Percentiles rank a stretch among this genome's conserved stretches.
Evolutionary conservation across 1,140 invertebrate species (phyloP).

Genomic region (Rhyzopertha dominica): DNA sequence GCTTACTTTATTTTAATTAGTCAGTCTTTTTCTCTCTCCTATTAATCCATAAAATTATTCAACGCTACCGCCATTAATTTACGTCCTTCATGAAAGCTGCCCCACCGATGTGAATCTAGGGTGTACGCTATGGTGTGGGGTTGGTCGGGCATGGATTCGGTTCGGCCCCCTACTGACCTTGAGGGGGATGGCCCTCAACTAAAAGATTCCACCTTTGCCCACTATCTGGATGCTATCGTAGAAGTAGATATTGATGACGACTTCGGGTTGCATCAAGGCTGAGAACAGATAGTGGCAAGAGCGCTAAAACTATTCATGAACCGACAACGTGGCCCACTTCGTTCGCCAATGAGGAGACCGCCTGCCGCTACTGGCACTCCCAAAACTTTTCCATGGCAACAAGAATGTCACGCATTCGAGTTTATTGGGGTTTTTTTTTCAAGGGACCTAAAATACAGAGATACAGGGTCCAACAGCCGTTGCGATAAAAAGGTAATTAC

Average conservation of each 20-base stretch:
- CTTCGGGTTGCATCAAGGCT: slow-evolving; percentile 4
- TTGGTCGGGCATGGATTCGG: slow-evolving; percentile 1
- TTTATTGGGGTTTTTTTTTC: too few species aligned
- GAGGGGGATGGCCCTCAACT: too few species aligned
- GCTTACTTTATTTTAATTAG: slow-evolving; percentile 27
- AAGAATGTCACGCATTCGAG: too few species aligned
- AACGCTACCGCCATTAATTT: background rate
- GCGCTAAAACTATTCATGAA: slow-evolving; percentile 3
- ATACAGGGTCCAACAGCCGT: too few species aligned
- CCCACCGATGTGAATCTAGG: background rate
- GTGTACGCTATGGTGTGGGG: background rate
- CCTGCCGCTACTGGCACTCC: slow-evolving; percentile 17
- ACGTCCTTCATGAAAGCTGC: background rate
- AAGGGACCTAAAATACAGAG: too few species aligned
- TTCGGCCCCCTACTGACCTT: too few species aligned
- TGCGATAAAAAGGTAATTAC: too few species aligned
- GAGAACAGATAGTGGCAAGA: slow-evolving; percentile 6
- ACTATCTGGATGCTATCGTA: slow-evolving; percentile 2
- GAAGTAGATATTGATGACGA: background rate
- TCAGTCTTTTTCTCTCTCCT: slow-evolving; percentile 39
- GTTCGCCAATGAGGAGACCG: slow-evolving; percentile 19
- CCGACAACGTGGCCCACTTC: slow-evolving; percentile 11
- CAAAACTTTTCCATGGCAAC: slow-evolving; percentile 28
- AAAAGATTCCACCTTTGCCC: too few species aligned
- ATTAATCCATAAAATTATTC: slow-evolving; percentile 31